phyloP scores from a whole-genome alignment of 37 sponge, comb jelly and placozoan genomes.

The Halisarca cf. caerulea region DNA sequence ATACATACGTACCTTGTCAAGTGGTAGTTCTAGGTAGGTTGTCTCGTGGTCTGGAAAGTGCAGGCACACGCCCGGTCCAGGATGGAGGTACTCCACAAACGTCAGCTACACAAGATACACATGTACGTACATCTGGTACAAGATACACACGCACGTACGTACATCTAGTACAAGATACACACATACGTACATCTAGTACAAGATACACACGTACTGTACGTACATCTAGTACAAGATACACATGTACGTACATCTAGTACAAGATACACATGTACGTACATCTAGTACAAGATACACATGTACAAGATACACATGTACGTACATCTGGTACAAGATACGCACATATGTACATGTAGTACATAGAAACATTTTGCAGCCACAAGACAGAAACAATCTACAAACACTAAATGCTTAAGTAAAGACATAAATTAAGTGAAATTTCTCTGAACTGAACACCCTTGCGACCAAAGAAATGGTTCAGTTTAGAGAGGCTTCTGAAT shows the following conservation, averaged over 20 bases:
- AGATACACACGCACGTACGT: background rate
- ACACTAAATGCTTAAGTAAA: too few relatives aligned
- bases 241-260: background rate
- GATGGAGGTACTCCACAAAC: slow-evolving; percentile 50
- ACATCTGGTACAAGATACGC: background rate
- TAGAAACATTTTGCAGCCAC: too few relatives aligned
- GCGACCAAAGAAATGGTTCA: too few relatives aligned
- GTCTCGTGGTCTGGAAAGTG: slow-evolving; percentile 50
- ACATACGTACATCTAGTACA: too few relatives aligned
- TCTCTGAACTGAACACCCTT: too few relatives aligned
- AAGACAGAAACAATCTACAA: too few relatives aligned
- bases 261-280: too few relatives aligned
- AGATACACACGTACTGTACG: background rate
- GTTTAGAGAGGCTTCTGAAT: too few relatives aligned
- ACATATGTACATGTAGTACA: background rate
- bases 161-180: background rate
- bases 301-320: background rate
- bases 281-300: too few relatives aligned
- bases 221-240: background rate
- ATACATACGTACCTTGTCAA: slow-evolving; percentile 31
- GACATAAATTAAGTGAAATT: too few relatives aligned
- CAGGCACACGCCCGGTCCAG: slow-evolving; percentile 45
- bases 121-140: background rate
- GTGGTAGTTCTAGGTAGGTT: slow-evolving; percentile 50
- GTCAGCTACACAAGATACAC: slow-evolving; percentile 38